Conservation (phyloP, 1,140 invertebrate genomes). For the Cherax quadricarinatus region DNA sequence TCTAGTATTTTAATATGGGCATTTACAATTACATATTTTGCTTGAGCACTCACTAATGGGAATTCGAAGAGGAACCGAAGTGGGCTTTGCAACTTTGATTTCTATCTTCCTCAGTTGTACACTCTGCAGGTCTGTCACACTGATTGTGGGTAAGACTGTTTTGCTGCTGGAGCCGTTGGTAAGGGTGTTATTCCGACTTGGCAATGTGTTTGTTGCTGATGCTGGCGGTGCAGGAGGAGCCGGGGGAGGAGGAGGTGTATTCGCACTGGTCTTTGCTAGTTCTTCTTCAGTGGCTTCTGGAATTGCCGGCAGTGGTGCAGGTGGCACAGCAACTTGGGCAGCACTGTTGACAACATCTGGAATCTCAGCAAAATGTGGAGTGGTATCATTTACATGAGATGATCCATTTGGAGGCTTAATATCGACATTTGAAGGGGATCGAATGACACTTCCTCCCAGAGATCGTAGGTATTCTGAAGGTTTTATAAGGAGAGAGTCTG, state of each 20-base stretch:
- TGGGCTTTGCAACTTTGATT: constrained; percentile 82
- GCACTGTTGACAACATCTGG: neutral
- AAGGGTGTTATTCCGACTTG: constrained; percentile 53
- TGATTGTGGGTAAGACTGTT: constrained; percentile 84
- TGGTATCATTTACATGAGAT: neutral
- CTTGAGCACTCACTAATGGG: constrained; percentile 41
- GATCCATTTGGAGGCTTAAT: constrained; percentile 1
- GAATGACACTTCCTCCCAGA: constrained; percentile 79
- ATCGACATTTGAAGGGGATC: neutral
- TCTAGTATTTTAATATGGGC: too few relatives aligned
- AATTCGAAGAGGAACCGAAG: constrained; percentile 82
- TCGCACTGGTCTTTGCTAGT: neutral
- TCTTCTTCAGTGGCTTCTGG: constrained; percentile 71
- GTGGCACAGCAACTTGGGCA: constrained; percentile 63
- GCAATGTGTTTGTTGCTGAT: constrained; percentile 31
- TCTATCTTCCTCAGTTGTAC: constrained; percentile 87
- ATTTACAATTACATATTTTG: too few relatives aligned
- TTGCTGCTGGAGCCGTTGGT: constrained; percentile 75
- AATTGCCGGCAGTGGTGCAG: constrained; percentile 71
- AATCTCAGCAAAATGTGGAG: neutral
- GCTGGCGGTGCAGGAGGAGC: constrained; percentile 75
- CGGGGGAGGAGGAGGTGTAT: constrained; percentile 80
- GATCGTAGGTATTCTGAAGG: constrained; percentile 93
- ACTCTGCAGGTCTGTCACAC: constrained; percentile 89
- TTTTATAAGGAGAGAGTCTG: constrained; percentile 88